These are phyloP conservation scores for Aviceda subcristata DNA, from an alignment of 2,113 vertebrate genomes.

Conservation along the genomic window DNA sequence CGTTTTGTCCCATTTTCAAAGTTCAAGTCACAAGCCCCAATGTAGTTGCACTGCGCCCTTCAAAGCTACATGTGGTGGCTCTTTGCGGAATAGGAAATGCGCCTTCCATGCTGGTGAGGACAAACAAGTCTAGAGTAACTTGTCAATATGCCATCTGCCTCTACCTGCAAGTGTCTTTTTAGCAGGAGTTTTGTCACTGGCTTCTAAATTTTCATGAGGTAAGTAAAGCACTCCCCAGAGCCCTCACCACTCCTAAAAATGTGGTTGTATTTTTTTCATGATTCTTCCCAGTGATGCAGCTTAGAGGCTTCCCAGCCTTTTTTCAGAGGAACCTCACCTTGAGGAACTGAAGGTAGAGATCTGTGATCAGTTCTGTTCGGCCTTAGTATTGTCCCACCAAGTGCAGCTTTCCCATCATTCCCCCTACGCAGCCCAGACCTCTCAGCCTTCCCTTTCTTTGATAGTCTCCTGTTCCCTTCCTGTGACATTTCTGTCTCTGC, in stretches of 20 bases:
- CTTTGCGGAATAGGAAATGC: not conserved
- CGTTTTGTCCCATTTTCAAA: not conserved
- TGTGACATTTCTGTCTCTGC: not conserved
- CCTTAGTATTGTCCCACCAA: not conserved
- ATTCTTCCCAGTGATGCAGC: not conserved
- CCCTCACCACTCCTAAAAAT: not conserved
- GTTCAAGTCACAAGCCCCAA: not conserved
- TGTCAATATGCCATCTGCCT: not conserved
- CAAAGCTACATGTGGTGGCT: not conserved
- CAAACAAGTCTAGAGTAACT: not conserved
- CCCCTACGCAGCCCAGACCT: not conserved
- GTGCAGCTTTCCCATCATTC: not conserved
- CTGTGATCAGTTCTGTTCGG: not conserved
- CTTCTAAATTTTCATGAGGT: not conserved
- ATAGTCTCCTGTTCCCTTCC: not conserved
- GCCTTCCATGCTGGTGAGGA: not conserved
- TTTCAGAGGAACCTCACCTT: not conserved
- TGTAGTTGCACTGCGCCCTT: not conserved
- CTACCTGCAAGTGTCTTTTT: not conserved
- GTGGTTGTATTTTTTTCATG: not conserved
- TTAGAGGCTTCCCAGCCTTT: not conserved
- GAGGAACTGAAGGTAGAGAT: not conserved
- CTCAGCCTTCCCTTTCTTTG: not conserved
- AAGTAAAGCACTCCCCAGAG: not conserved
- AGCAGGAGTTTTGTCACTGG: not conserved